Base-by-base conservation (phyloP, 2,888 invertebrate species). In the Andrena dorsata region DNA sequence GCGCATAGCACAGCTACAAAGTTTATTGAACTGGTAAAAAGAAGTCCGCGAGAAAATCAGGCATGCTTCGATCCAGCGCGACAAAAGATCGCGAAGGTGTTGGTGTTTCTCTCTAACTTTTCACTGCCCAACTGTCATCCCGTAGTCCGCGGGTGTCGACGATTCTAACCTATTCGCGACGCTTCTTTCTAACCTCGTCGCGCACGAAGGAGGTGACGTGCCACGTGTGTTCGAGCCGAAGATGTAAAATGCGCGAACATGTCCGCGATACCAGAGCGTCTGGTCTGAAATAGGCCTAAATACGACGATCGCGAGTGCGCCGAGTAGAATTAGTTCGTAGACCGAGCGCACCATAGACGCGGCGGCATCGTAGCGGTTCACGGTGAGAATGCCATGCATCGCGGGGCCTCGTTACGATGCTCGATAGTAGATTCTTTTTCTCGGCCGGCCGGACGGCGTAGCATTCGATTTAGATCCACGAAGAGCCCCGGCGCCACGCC, bases 401-500 rank as follows among this genome's bases (percentile, higher is more conserved):
- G 23, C 69, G 49, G 28, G 41, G 69, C 70, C 49, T 26, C 49
- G 63, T 61, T 68, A 41, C 20, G 23, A 47, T 64, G 26, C 20
- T 60, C n/a, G 49, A 68, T 68, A 77, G 7, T 0, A 32, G 53
- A 69, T 64, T 78, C n/a, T 70, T 41, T 80, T 69, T 6, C 41
- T 41, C 16, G 20, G 41, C 35, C 2, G 28, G 26, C 47, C 32
- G 35, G 5, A 41, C n/a, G 23, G 23, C 32, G 56, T 71, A 28
- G 26, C 63, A 53, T 71, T 70, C 74, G 30, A 71, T 61, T 47
- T 75, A 30, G 75, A 85, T 87, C 83, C 82, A 82, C 58, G 72
- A 80, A 58, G 71, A 75, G 65, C 41, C 41, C 16, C 64, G 23
- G 80, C 88, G 90, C 89, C 89, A 90, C 90, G 89, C 88, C 90